phyloP scores from a whole-genome alignment of 2,797 vertebrate species.

The Streptopelia turtur region DNA sequence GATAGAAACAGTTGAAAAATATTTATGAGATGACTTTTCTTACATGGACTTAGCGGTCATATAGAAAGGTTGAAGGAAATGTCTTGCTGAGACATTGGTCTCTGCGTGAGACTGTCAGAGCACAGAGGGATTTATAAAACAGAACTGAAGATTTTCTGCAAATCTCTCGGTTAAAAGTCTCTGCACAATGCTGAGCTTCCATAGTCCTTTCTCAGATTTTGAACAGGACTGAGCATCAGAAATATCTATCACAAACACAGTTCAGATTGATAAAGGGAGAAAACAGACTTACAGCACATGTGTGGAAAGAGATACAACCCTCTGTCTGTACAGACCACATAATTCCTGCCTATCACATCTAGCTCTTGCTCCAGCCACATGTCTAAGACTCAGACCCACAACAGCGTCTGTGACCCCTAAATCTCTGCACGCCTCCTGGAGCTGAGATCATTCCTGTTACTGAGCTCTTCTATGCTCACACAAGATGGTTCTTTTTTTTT shows the following conservation, averaged over 20 bases:
- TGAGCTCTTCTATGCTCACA: neutral
- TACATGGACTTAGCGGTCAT: neutral
- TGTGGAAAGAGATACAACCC: neutral
- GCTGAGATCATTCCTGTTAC: neutral
- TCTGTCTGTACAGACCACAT: neutral
- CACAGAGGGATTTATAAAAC: neutral
- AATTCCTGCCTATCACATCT: neutral
- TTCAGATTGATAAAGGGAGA: conserved; percentile 19
- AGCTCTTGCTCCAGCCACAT: neutral
- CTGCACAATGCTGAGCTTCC: neutral
- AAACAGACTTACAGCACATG: neutral
- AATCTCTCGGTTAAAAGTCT: neutral
- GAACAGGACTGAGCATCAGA: neutral
- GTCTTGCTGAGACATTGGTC: neutral
- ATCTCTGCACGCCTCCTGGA: neutral
- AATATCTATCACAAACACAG: neutral
- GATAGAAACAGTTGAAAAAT: conserved; percentile 1
- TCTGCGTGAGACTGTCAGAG: neutral
- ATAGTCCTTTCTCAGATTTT: neutral
- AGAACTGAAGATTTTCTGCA: conserved; percentile 19
- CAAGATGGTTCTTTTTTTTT: neutral
- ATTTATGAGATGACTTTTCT: neutral
- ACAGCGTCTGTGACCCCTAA: neutral
- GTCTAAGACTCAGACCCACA: neutral
- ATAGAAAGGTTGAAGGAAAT: neutral